Base-by-base conservation (phyloP, 2,113 vertebrate genomes). In the Acrocephalus kingi region DNA sequence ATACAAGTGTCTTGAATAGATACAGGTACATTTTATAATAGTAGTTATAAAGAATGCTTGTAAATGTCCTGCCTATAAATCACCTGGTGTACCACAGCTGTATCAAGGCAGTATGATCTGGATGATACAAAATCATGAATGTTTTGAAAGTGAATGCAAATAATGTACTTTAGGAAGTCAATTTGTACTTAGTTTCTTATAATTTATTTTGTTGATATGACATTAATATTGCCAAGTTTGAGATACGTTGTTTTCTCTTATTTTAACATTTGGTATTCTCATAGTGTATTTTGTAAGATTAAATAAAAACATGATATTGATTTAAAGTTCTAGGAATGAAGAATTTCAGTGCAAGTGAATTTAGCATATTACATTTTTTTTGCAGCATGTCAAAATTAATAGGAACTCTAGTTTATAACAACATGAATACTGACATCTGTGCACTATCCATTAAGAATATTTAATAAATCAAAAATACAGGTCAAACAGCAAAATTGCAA, bases 391-490 rank as follows among this genome's bases (percentile, higher is more conserved):
- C 87, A 89, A 11, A 11, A 39, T 96, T 96, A 91, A 90, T 91
- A 93, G 72, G 17, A 82, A 30, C 21, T 82, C 77, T 43, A 95
- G 73, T 95, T 88, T 92, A 41, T 91, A 90, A 79, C 17, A 87
- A 73, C 62, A 92, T 86, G 72, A 96, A 93, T 76, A 78, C 35
- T 92, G 81, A 76, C 75, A 80, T 89, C n/a, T 90, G 11, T 96
- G 75, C 37, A 86, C n/a, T 77, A 86, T 93, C 51, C 56, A 90
- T 92, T 96, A 94, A 59, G 23, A 94, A 62, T 28, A 82, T 87
- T 87, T 96, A 95, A 95, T 93, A 96, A 94, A 94, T 96, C 24
- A 96, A 97, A 75, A 80, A 85, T 85, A 15, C 67, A 91, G 24
- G 56, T 94, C 66, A 97, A 91, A 82, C n/a, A 91, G 45, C 58